A percentile compares a stretch with the other conserved stretches of the same genome.
Evolutionary conservation across 2,113 vertebrate genomes (phyloP).

Genomic region (Ancistrus triradiatus): DNA sequence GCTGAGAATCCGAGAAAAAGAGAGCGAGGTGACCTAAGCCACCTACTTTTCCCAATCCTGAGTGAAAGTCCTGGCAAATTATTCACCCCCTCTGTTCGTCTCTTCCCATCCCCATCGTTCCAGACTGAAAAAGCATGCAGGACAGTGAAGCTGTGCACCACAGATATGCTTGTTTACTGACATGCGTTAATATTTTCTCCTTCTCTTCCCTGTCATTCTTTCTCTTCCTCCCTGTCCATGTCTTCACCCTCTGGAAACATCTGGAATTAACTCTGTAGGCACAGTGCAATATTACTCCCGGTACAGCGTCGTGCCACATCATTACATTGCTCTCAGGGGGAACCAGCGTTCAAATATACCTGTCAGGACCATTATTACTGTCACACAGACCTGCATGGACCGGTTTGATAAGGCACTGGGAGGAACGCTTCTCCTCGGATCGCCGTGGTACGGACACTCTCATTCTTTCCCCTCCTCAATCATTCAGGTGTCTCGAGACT

Average conservation of each 20-base stretch:
- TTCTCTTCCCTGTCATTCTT: no score
- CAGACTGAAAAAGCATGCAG: no score
- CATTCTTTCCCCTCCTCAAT: slow-evolving; percentile 14
- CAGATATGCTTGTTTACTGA: no score
- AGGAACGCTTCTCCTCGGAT: slow-evolving; percentile 11
- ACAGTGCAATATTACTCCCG: slow-evolving; percentile 12
- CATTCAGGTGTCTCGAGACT: slow-evolving; percentile 19
- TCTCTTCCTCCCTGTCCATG: no score
- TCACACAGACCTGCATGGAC: slow-evolving; percentile 19
- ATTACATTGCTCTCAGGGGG: slow-evolving; percentile 3
- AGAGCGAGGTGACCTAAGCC: no score
- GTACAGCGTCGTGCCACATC: slow-evolving; percentile 18
- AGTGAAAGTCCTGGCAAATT: no score
- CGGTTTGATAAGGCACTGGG: slow-evolving; percentile 35
- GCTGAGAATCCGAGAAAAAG: no score
- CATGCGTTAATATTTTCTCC: no score
- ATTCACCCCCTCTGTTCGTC: no score
- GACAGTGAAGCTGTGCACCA: no score
- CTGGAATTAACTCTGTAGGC: slow-evolving; percentile 21
- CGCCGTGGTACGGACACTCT: slow-evolving; percentile 1
- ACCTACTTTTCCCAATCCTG: no score
- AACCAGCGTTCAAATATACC: slow-evolving; percentile 27
- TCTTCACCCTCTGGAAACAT: not conserved
- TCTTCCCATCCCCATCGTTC: no score
- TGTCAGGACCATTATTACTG: slow-evolving; percentile 34